These are phyloP conservation scores for Heterocephalus glaber DNA, from an alignment of 2,113 vertebrate genomes.

Conservation along the genomic window DNA sequence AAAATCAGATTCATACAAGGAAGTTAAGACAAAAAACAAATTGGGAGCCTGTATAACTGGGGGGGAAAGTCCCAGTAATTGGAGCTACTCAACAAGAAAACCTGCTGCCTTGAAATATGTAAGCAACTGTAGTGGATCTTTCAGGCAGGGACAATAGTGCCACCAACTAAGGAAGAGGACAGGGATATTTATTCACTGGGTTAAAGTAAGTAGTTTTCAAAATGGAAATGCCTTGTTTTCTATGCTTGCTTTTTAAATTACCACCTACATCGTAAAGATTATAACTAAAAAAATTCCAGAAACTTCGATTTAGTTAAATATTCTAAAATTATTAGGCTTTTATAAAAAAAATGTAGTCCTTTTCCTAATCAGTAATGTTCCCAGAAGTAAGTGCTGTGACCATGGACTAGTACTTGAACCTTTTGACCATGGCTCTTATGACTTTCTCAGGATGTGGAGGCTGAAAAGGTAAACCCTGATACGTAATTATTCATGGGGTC, in stretches of 20 bases:
- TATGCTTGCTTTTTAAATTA: background rate
- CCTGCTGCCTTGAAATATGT: background rate
- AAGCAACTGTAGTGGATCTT: background rate
- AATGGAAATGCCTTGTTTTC: background rate
- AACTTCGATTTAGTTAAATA: background rate
- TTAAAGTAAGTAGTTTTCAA: constrained; percentile 7
- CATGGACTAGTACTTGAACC: background rate
- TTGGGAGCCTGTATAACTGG: background rate
- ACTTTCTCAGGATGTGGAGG: background rate
- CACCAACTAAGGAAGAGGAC: background rate
- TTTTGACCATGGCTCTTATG: background rate
- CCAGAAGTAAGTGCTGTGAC: background rate
- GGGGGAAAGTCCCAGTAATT: background rate
- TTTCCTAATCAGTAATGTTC: background rate
- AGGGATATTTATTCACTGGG: background rate
- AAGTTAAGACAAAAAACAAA: background rate
- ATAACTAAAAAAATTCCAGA: background rate
- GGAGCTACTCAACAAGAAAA: background rate
- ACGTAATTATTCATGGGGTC: background rate
- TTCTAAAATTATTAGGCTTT: background rate
- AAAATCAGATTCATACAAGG: background rate
- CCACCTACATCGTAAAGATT: background rate
- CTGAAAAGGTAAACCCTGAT: background rate
- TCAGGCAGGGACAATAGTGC: background rate
- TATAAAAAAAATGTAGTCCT: background rate